Evolutionary conservation across 1,140 invertebrate genomes (phyloP), one percentile per base, ranked within the genome.

Genomic region (Papilio helenus): DNA sequence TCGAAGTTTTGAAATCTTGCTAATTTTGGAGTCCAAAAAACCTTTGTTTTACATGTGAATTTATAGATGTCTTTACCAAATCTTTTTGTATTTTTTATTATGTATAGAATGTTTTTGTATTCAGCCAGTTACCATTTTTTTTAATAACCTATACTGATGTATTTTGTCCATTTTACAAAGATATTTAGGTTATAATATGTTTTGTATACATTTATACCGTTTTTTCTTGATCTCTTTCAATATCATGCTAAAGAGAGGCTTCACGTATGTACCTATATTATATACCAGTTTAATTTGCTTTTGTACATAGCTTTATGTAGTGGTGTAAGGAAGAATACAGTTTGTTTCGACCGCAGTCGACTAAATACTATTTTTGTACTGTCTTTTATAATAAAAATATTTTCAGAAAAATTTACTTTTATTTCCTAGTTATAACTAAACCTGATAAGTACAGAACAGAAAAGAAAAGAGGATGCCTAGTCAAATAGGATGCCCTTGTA

Each of bases 351-450:
- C 23, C 90, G 92, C 92, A 93, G 90, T 93, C 91, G 91, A 90
- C 89, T 91, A 90, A 93, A 90, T 86, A 92, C 90, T 93, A 92
- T 91, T 88, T 87, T 84, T 83, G 83, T 88, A 72, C 72, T 80
- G 86, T 89, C 87, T 86, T 89, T 90, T 89, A 51, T 89, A 92
- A 91, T 92, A 92, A 91, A 91, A 90, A 86, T 1, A 68, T 89
- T 80, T 84, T 73, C 79, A 78, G 73, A 77, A 79, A 83, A 51
- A 80, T 73, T 76, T 79, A 78, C 18, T 34, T 80, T 79, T 80
- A 42, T 82, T 80, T 65, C 72, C 1, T 81, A 46, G 2, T 39
- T 49, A 49, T 3, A 18, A 18, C 12, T 14, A 16, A 46, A 46
- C 44, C 14, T 12, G 44, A 46, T 46, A 8, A 7, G 0, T 39